Conservation (phyloP, 2,797 vertebrate genomes). For the Alca torda region DNA sequence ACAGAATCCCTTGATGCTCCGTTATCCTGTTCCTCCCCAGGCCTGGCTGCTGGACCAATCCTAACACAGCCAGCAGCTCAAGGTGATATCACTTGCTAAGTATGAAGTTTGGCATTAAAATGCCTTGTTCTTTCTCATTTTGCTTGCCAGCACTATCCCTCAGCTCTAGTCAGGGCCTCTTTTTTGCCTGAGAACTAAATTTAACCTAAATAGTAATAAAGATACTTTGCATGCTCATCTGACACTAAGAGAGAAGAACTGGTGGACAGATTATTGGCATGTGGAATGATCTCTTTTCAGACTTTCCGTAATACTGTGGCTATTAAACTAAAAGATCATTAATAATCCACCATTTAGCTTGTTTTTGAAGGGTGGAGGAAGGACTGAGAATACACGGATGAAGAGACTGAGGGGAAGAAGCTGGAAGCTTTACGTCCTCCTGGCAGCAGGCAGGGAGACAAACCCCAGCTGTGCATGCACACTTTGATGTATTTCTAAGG, state of each 20-base stretch:
- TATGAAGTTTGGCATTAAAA: conserved; percentile 48
- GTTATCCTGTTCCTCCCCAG: neutral
- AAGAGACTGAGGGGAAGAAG: neutral
- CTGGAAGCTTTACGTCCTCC: neutral
- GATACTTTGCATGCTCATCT: conserved; percentile 32
- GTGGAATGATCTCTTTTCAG: neutral
- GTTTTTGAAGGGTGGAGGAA: conserved; percentile 12
- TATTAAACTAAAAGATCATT: conserved; percentile 35
- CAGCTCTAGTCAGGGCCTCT: conserved; percentile 27
- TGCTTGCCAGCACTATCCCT: conserved; percentile 49
- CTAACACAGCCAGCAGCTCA: conserved; percentile 9
- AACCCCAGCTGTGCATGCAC: conserved; percentile 31
- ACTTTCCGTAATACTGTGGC: neutral
- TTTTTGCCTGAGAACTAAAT: conserved; percentile 61
- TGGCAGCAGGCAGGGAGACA: conserved; percentile 46
- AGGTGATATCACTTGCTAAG: conserved; percentile 60
- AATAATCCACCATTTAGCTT: neutral
- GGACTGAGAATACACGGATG: neutral
- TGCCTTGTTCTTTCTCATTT: conserved; percentile 37
- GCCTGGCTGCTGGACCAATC: conserved; percentile 30
- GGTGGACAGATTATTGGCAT: neutral
- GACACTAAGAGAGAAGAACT: neutral
- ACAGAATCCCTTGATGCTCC: conserved; percentile 3
- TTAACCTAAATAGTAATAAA: conserved; percentile 4
- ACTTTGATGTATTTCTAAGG: conserved; percentile 21